These are phyloP conservation scores for Drosophila kohkoa DNA, from an alignment of 1,140 invertebrate species.

Conservation along the genomic window DNA sequence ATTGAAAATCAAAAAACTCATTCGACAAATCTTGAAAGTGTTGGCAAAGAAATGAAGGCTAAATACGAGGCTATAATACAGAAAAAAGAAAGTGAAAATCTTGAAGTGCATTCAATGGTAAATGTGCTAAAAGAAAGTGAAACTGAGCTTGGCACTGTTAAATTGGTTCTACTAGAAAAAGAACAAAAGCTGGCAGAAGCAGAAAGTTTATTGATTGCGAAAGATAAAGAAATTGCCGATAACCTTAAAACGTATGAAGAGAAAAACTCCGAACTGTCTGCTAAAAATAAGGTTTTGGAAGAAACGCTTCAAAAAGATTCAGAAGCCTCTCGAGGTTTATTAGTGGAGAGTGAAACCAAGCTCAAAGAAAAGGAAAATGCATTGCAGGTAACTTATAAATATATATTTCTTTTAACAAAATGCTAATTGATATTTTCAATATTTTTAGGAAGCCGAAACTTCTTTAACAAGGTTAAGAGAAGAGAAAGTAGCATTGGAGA, in stretches of 20 bases:
- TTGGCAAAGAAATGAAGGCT: slow-evolving; percentile 42
- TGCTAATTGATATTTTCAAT: not conserved
- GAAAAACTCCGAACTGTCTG: slow-evolving; percentile 29
- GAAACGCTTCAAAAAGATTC: slow-evolving; percentile 27
- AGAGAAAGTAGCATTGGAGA: slow-evolving; percentile 26
- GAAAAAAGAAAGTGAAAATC: slow-evolving; percentile 60
- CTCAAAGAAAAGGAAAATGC: slow-evolving; percentile 33
- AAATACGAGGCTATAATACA: slow-evolving; percentile 59
- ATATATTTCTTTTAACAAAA: not conserved
- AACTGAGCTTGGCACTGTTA: slow-evolving; percentile 52
- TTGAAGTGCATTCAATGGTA: slow-evolving; percentile 35
- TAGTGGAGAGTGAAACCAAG: slow-evolving; percentile 19
- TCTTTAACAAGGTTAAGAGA: slow-evolving; percentile 39
- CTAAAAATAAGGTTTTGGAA: slow-evolving; percentile 13
- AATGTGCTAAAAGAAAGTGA: slow-evolving; percentile 53
- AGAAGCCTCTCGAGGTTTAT: not conserved
- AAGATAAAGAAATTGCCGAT: slow-evolving; percentile 40
- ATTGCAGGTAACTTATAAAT: slow-evolving; percentile 22
- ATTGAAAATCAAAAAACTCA: slow-evolving; percentile 60
- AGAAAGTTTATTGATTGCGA: slow-evolving; percentile 45
- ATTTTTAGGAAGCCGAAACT: not conserved
- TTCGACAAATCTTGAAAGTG: slow-evolving; percentile 42
- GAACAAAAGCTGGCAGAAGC: slow-evolving; percentile 44
- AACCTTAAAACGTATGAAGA: slow-evolving; percentile 44
- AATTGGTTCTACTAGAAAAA: slow-evolving; percentile 34